These are phyloP conservation scores for Alosa alosa DNA, from an alignment of 2,113 vertebrate genomes.

Conservation along the genomic window DNA sequence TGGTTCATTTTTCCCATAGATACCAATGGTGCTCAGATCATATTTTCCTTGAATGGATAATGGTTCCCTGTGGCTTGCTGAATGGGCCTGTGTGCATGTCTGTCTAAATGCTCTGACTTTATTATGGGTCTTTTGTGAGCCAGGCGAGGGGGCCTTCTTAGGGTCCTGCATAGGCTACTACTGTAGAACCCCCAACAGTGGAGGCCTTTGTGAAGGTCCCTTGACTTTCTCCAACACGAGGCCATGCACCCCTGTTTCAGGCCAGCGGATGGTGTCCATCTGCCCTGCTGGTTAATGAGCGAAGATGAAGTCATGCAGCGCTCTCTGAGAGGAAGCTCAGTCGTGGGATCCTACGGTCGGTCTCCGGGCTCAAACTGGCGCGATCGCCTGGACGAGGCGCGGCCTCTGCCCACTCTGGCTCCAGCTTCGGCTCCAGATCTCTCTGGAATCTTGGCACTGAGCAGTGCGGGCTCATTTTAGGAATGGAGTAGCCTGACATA, in stretches of 20 bases:
- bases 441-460: constrained; percentile 25
- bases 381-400: neutral
- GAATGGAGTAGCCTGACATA: neutral
- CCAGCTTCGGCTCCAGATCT: neutral
- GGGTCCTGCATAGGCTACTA: neutral
- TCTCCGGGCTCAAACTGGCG: neutral
- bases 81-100: constrained; percentile 30
- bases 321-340: neutral
- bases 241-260: neutral
- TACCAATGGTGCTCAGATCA: constrained; percentile 47
- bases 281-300: too few species aligned
- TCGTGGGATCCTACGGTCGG: neutral
- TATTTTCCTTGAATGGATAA: constrained; percentile 45
- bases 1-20: constrained; percentile 47
- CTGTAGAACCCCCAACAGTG: constrained; percentile 40
- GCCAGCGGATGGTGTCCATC: too few species aligned
- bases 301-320: constrained; percentile 34
- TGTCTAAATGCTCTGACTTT: constrained; percentile 34
- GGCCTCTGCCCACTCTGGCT: neutral
- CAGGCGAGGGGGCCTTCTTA: neutral
- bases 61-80: constrained; percentile 25
- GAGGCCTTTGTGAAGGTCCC: constrained; percentile 35
- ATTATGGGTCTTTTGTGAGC: constrained; percentile 33
- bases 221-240: neutral
- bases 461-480: neutral